These are phyloP conservation scores for Ryuthela nishihirai DNA, from an alignment of 2,888 invertebrate species.

Conservation along the genomic window DNA sequence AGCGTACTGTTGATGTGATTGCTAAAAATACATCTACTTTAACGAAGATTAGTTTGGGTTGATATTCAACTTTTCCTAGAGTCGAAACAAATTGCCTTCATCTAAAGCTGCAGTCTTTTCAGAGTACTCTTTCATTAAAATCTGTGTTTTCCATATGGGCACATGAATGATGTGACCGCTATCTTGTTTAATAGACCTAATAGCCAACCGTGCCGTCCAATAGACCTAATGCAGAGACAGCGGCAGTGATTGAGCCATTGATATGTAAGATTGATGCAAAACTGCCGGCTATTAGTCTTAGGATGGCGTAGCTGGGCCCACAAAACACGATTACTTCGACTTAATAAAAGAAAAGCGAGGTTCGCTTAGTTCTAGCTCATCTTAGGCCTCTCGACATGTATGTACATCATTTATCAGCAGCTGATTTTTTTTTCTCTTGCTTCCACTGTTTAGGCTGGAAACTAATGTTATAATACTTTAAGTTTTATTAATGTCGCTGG, in stretches of 20 bases:
- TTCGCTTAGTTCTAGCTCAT: neutral
- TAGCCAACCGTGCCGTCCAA: no score
- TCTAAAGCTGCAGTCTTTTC: no score
- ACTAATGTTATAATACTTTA: conserved; percentile 39
- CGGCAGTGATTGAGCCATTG: neutral
- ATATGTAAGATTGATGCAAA: neutral
- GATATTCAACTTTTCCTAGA: no score
- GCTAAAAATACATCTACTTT: no score
- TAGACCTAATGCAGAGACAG: neutral
- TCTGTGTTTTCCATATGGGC: no score
- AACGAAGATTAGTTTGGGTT: no score
- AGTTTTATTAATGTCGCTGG: conserved; percentile 36
- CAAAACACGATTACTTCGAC: neutral
- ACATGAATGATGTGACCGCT: no score
- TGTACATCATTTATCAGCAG: neutral
- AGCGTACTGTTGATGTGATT: no score
- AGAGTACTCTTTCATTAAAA: no score
- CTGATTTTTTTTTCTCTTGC: neutral
- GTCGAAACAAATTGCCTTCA: no score
- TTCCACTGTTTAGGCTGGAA: conserved; percentile 11
- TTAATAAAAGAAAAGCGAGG: neutral
- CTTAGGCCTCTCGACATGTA: neutral
- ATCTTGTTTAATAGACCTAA: no score
- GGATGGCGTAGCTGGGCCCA: neutral
- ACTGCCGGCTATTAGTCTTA: neutral